These are phyloP conservation scores for Anastatus disparis DNA, from an alignment of 1,140 invertebrate genomes.

Conservation along the genomic window DNA sequence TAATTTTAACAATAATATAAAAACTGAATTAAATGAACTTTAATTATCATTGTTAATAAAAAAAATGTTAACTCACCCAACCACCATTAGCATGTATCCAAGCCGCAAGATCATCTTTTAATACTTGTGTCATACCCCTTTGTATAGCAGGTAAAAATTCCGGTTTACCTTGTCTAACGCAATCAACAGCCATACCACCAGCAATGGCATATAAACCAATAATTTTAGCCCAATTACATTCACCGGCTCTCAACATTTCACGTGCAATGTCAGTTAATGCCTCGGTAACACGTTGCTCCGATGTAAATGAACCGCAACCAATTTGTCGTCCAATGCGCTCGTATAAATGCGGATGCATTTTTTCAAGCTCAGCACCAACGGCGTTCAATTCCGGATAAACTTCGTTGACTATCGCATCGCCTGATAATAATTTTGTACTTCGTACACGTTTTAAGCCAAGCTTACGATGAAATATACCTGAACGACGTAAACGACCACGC, in stretches of 20 bases:
- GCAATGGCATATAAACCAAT: constrained; percentile 76
- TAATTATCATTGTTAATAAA: too few species aligned
- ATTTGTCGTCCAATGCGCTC: constrained; percentile 71
- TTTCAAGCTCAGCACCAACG: constrained; percentile 61
- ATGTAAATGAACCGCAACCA: constrained; percentile 66
- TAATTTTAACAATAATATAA: not conserved
- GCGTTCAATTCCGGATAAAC: constrained; percentile 66
- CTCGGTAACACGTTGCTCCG: constrained; percentile 68
- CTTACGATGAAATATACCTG: constrained; percentile 75
- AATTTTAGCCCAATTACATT: constrained; percentile 77
- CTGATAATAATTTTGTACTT: constrained; percentile 69
- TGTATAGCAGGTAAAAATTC: constrained; percentile 72
- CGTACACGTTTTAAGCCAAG: constrained; percentile 75
- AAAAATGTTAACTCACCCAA: constrained; percentile 71
- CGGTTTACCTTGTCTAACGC: constrained; percentile 73
- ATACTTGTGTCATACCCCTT: constrained; percentile 72
- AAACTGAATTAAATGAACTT: not conserved
- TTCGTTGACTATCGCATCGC: constrained; percentile 67
- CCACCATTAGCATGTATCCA: constrained; percentile 80
- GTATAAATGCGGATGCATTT: constrained; percentile 74
- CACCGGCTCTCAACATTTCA: constrained; percentile 68
- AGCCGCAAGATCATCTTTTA: constrained; percentile 74
- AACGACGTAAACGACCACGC: constrained; percentile 72
- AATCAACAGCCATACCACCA: constrained; percentile 77
- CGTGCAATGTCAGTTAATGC: constrained; percentile 71